Evolutionary conservation across 2,888 invertebrate genomes (phyloP).

Genomic region (Epirrita christyi): DNA sequence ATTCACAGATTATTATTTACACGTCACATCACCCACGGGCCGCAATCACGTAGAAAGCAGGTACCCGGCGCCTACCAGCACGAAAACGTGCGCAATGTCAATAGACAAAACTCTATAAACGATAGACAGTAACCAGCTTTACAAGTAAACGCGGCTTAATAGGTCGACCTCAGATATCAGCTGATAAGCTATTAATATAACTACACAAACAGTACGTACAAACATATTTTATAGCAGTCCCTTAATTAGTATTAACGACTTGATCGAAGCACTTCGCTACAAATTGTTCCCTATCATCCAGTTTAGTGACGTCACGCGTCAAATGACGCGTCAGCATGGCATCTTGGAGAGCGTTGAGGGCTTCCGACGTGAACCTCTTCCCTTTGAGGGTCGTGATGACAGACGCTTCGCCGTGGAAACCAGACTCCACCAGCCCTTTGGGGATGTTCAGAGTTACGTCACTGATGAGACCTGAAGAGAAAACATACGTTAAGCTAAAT

Average conservation of each 20-base stretch:
- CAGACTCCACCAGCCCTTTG: constrained; percentile 83
- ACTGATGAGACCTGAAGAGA: constrained; percentile 76
- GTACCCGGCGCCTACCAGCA: background rate
- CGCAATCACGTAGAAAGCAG: constrained; percentile 7
- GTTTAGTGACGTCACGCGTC: constrained; percentile 59
- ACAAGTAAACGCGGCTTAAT: too few relatives aligned
- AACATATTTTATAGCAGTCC: constrained; percentile 28
- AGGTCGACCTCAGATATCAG: too few relatives aligned
- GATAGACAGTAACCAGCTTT: too few relatives aligned
- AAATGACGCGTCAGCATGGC: constrained; percentile 74
- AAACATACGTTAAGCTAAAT: background rate
- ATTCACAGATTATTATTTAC: constrained; percentile 28
- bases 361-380: constrained; percentile 87
- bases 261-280: constrained; percentile 86
- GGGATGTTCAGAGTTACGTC: constrained; percentile 88
- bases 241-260: constrained; percentile 83
- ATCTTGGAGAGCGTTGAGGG: constrained; percentile 85
- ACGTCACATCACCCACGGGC: constrained; percentile 13
- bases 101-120: too few relatives aligned
- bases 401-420: constrained; percentile 87
- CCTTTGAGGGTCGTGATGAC: constrained; percentile 88
- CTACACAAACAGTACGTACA: background rate
- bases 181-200: background rate
- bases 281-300: constrained; percentile 85
- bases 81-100: background rate